These are phyloP conservation scores for Melanostigma gelatinosum DNA, from an alignment of 2,113 vertebrate genomes.

Conservation along the genomic window DNA sequence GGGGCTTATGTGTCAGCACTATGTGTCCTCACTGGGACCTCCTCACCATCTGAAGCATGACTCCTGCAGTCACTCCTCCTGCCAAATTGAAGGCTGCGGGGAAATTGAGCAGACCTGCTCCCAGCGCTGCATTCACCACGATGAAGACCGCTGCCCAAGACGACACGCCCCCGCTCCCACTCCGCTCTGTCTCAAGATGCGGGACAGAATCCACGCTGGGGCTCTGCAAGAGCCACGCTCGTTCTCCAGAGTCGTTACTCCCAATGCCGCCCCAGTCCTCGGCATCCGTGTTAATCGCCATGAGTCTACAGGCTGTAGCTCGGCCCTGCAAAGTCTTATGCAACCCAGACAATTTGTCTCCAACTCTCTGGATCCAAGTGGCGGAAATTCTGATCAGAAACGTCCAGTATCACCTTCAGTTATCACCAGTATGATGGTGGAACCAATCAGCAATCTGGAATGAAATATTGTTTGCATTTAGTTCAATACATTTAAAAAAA, in stretches of 20 bases:
- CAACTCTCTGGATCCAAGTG: conserved; percentile 1
- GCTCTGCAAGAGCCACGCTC: conserved; percentile 92
- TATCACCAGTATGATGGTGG: neutral
- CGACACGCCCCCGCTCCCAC: conserved; percentile 68
- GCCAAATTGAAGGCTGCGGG: conserved; percentile 95
- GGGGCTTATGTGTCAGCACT: neutral
- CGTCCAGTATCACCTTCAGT: neutral
- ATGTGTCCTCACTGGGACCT: neutral
- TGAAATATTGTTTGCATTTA: conserved; percentile 16
- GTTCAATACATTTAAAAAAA: too few relatives aligned
- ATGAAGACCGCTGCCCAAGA: conserved; percentile 90
- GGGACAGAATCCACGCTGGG: conserved; percentile 86
- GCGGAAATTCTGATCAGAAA: neutral
- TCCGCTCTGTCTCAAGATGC: conserved; percentile 60
- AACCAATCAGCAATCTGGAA: conserved; percentile 49
- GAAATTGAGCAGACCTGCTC: conserved; percentile 96
- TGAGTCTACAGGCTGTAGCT: conserved; percentile 79
- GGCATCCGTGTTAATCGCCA: conserved; percentile 88
- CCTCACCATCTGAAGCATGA: conserved; percentile 91
- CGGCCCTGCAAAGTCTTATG: conserved; percentile 1
- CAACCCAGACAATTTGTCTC: neutral
- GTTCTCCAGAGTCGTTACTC: conserved; percentile 87
- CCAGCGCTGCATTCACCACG: conserved; percentile 95
- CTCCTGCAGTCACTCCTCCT: conserved; percentile 88
- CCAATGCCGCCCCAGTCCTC: conserved; percentile 84